Evolutionary conservation across 2,888 invertebrate genomes (phyloP).

Genomic region (Schizotus pectinicornis): DNA sequence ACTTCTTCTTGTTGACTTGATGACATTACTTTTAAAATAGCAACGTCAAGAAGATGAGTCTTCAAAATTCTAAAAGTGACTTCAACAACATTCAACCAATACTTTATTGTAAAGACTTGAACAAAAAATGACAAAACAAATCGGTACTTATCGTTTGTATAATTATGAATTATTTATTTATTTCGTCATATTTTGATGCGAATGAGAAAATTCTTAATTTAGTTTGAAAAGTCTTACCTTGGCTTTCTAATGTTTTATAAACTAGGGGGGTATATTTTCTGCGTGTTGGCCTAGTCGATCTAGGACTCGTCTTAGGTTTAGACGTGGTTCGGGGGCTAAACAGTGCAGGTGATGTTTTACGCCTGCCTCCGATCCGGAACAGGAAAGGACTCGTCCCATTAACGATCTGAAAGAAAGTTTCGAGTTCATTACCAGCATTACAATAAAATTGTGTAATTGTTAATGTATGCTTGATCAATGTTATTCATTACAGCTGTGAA

Average conservation of each 20-base stretch:
- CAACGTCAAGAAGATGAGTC: too few species aligned
- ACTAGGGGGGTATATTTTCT: conserved; percentile 42
- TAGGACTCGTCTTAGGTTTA: conserved; percentile 35
- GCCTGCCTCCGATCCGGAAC: conserved; percentile 37
- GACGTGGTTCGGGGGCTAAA: conserved; percentile 28
- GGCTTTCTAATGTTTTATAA: conserved; percentile 47
- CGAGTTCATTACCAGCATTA: conserved; percentile 2
- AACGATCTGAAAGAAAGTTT: conserved; percentile 23
- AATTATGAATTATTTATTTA: not conserved
- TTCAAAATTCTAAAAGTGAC: too few species aligned
- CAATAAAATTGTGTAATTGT: not conserved
- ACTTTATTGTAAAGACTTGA: too few species aligned
- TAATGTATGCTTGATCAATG: not conserved
- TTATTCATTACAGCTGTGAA: too few species aligned
- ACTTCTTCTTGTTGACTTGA: too few species aligned
- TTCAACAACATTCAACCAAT: too few species aligned
- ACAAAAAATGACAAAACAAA: too few species aligned
- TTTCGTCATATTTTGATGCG: conserved; percentile 4
- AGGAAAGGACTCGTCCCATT: conserved; percentile 30
- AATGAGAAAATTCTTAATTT: conserved; percentile 8
- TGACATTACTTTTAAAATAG: too few species aligned
- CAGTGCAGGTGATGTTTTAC: conserved; percentile 37
- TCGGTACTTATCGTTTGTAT: too few species aligned
- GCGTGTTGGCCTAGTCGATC: conserved; percentile 42
- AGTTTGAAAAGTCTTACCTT: conserved; percentile 42